phyloP scores from a whole-genome alignment of 2,888 invertebrate species.

The Drosophila pseudotalamancana region DNA sequence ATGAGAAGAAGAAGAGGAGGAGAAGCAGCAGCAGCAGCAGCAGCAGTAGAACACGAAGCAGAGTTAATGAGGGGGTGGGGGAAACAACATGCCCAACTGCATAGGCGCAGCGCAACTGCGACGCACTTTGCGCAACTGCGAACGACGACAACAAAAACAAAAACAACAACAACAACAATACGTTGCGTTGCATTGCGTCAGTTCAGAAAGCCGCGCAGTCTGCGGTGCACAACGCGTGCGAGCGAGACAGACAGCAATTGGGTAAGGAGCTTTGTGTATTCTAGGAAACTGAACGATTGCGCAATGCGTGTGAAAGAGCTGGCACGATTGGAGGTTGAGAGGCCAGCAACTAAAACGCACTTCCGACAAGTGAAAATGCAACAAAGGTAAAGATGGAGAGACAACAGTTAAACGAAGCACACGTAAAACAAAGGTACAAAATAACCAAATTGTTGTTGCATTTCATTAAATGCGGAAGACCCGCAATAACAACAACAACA shows the following conservation, averaged over 20 bases:
- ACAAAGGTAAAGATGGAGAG: slow-evolving; percentile 24
- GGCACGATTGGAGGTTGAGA: slow-evolving; percentile 17
- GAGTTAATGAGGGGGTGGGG: neutral
- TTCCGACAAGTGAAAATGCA: slow-evolving; percentile 77
- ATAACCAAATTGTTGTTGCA: slow-evolving; percentile 68
- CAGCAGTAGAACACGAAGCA: slow-evolving; percentile 24
- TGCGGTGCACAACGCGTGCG: slow-evolving; percentile 21
- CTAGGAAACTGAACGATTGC: slow-evolving; percentile 68
- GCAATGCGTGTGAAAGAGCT: slow-evolving; percentile 42
- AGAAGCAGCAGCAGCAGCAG: slow-evolving; percentile 1
- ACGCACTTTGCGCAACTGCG: slow-evolving; percentile 72
- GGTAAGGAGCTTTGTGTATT: slow-evolving; percentile 50
- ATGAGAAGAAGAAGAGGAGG: neutral
- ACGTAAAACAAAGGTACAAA: slow-evolving; percentile 50
- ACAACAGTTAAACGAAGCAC: slow-evolving; percentile 34
- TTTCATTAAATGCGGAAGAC: slow-evolving; percentile 81
- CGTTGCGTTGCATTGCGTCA: slow-evolving; percentile 62
- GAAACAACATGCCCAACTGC: slow-evolving; percentile 24
- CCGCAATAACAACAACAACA: slow-evolving; percentile 34
- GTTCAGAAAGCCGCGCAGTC: slow-evolving; percentile 51
- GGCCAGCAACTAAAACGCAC: slow-evolving; percentile 46
- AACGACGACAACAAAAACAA: slow-evolving; percentile 41
- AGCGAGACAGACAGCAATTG: slow-evolving; percentile 16
- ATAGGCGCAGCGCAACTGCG: slow-evolving; percentile 44
- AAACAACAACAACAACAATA: slow-evolving; percentile 7